Conservation (phyloP, 2,888 invertebrate species). For the Cantharis rufa region DNA sequence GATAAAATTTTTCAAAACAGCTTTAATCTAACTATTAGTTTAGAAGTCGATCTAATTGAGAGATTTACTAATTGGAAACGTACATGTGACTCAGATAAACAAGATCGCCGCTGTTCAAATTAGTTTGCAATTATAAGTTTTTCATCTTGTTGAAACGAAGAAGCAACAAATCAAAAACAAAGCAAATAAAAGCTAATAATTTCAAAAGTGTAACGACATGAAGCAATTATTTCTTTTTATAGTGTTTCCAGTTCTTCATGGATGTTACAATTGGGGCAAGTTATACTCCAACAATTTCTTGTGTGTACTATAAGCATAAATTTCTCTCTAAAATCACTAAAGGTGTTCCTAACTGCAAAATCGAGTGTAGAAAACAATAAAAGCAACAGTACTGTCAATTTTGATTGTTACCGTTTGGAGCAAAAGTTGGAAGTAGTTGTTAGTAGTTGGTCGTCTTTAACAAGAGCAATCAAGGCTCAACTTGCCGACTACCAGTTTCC, state of each 20-base stretch:
- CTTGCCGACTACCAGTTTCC: conserved; percentile 13
- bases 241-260: not conserved
- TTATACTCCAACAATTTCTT: not conserved
- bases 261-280: not conserved
- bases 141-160: not conserved
- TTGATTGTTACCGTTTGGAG: conserved; percentile 9
- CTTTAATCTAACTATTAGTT: too few relatives aligned
- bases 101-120: not conserved
- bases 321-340: not conserved
- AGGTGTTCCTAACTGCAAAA: not conserved
- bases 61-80: too few relatives aligned
- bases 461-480: conserved; percentile 22
- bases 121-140: not conserved
- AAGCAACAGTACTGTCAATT: conserved; percentile 11
- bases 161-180: too few relatives aligned
- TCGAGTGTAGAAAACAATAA: not conserved
- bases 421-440: conserved; percentile 15
- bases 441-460: conserved; percentile 22
- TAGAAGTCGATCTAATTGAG: too few relatives aligned
- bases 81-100: too few relatives aligned
- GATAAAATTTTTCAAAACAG: too few relatives aligned
- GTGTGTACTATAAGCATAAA: not conserved
- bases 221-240: not conserved
- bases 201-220: not conserved
- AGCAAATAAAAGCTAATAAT: too few relatives aligned